Conservation (phyloP, 2,888 invertebrate species). For the Raillietiella orientalis region DNA sequence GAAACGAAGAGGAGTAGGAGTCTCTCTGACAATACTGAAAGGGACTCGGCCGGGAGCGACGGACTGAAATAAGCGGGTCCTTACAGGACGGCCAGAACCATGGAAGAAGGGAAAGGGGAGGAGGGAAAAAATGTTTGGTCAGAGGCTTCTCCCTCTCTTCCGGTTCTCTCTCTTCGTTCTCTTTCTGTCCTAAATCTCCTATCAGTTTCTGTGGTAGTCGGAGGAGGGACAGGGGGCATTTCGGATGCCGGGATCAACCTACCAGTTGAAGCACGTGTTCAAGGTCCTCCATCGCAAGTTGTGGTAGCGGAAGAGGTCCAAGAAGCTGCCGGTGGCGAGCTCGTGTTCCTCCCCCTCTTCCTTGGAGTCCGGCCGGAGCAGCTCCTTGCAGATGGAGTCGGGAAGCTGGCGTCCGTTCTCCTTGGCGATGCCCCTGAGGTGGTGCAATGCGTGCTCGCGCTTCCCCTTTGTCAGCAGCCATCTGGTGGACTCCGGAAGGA, state of each 20-base stretch:
- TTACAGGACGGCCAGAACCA: too few species aligned
- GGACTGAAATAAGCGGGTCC: too few species aligned
- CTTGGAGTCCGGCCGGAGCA: slow-evolving; percentile 12
- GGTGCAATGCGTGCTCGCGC: slow-evolving; percentile 22
- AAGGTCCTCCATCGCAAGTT: slow-evolving; percentile 26
- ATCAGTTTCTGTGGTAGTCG: too few species aligned
- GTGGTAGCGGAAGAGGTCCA: slow-evolving; percentile 19
- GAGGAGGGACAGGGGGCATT: too few species aligned
- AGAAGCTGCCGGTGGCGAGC: neutral
- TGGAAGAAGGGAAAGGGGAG: too few species aligned
- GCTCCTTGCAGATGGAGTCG: slow-evolving; percentile 18
- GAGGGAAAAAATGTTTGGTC: too few species aligned
- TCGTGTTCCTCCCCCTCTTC: neutral
- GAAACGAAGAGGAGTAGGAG: too few species aligned
- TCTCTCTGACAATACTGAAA: too few species aligned
- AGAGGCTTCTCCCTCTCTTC: too few species aligned
- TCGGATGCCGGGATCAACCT: slow-evolving; percentile 2
- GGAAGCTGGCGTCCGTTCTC: slow-evolving; percentile 25
- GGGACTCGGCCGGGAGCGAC: too few species aligned
- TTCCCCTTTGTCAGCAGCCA: slow-evolving; percentile 32
- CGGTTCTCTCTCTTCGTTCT: too few species aligned
- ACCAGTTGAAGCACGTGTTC: slow-evolving; percentile 28
- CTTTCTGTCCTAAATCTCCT: too few species aligned
- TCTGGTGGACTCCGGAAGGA: slow-evolving; percentile 36
- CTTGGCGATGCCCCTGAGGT: slow-evolving; percentile 25